phyloP scores from a whole-genome alignment of 2,888 invertebrate species.

The Synanthedon tipuliformis region DNA sequence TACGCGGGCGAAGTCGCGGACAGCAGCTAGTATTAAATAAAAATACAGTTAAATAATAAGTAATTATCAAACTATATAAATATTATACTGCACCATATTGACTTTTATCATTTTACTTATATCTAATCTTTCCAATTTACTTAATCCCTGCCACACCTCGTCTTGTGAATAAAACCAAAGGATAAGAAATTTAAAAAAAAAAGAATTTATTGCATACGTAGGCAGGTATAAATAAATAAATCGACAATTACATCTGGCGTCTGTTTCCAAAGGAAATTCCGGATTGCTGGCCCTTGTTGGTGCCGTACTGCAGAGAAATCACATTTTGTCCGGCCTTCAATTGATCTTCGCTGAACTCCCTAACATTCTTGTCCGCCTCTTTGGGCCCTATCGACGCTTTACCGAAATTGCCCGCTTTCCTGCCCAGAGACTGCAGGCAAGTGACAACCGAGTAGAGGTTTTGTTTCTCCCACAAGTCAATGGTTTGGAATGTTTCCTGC shows the following conservation, averaged over 20 bases:
- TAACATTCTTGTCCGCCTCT: constrained; percentile 93
- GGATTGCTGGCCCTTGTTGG: constrained; percentile 95
- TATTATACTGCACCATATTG: too few species aligned
- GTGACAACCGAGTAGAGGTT: constrained; percentile 97
- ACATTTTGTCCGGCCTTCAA: constrained; percentile 91
- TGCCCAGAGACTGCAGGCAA: constrained; percentile 92
- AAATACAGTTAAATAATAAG: constrained; percentile 17
- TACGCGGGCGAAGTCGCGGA: too few species aligned
- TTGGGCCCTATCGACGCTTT: constrained; percentile 94
- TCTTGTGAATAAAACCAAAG: too few species aligned
- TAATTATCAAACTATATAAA: constrained; percentile 20
- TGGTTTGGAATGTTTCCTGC: constrained; percentile 97
- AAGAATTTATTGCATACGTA: neutral
- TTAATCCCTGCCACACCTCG: too few species aligned
- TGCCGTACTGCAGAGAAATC: constrained; percentile 95
- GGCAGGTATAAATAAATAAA: constrained; percentile 9
- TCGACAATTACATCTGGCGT: constrained; percentile 83
- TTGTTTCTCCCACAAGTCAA: constrained; percentile 96
- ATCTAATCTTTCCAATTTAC: too few species aligned
- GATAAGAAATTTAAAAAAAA: neutral
- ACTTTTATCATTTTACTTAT: too few species aligned
- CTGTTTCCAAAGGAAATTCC: constrained; percentile 97
- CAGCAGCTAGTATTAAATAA: neutral
- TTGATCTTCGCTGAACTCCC: constrained; percentile 94
- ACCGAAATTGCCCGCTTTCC: constrained; percentile 88